Evolutionary conservation across 2,797 vertebrate genomes (phyloP), one percentile per base, ranked within the genome.

Genomic region (Alauda arvensis): DNA sequence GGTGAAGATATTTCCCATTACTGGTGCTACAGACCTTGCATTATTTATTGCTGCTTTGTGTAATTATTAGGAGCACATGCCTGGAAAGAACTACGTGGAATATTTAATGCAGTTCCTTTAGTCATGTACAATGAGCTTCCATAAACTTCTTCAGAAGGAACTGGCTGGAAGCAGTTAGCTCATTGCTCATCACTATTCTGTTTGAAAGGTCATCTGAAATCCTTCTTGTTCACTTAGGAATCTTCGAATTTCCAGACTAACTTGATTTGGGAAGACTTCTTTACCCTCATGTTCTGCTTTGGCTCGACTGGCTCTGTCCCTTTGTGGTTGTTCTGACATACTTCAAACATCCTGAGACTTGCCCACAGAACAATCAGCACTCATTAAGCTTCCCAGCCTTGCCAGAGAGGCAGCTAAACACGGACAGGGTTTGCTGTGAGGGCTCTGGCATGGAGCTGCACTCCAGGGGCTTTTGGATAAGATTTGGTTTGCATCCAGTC

Each of bases 21-120:
- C 29, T 48, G 60, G 8, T 37, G 39, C 45, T 87, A 56, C 56
- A 85, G 52, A 70, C 78, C 62, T 87, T 78, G 52, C 12, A 46
- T 40, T 62, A 87, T 43, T 45, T 94, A 31, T 79, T 72, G 31
- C 56, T 91, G 49, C 29, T 79, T 92, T 80, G 39, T 60, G 25
- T 56, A 72, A 60, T 83, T 71, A 85, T 87, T 66, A 77, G 68
- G 18, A 89, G 28, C 33, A 51, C 12, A 18, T 59, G 21, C 14
- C n/a, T 84, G 13, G 60, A 42, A 87, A 60, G 67, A 78, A 11
- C 66, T 61, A 10, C 21, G 25, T 62, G 67, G 23, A 69, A 80
- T 71, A 62, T 68, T 89, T 75, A 89, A 62, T 66, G 8, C 21
- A 77, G 33, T 66, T 80, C n/a, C 49, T 79, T 39, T 53, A 70